phyloP scores from a whole-genome alignment of 2,888 invertebrate species.

The Nezara viridula region DNA sequence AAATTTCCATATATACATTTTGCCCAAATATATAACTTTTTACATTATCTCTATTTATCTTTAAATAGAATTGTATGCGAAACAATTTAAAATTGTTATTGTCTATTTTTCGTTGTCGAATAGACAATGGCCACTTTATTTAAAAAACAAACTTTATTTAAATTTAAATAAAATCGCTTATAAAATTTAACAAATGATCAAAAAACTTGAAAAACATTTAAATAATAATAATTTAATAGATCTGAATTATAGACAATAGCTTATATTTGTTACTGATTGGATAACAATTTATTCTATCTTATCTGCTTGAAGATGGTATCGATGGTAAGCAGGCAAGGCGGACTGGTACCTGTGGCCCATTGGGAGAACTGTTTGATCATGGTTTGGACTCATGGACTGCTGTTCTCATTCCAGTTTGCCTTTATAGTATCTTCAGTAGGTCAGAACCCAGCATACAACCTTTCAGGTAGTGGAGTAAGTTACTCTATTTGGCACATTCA shows the following conservation, averaged over 20 bases:
- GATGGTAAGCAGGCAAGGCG: slow-evolving; percentile 97
- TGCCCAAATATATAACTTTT: no score
- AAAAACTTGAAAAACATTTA: no score
- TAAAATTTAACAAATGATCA: no score
- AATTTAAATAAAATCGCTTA: no score
- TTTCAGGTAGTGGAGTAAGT: slow-evolving; percentile 74
- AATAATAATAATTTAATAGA: no score
- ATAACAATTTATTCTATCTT: background rate
- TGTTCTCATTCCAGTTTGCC: slow-evolving; percentile 91
- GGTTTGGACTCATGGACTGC: slow-evolving; percentile 98
- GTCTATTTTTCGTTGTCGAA: no score
- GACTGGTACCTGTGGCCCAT: slow-evolving; percentile 92
- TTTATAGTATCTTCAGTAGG: slow-evolving; percentile 90
- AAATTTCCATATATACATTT: no score
- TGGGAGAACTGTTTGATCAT: slow-evolving; percentile 99
- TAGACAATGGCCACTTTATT: no score
- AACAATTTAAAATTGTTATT: no score
- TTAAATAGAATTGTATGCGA: no score
- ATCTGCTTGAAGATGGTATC: slow-evolving; percentile 58
- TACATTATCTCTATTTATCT: no score
- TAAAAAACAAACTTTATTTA: no score
- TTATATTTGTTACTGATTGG: background rate
- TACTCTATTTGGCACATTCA: background rate
- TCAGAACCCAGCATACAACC: slow-evolving; percentile 74
- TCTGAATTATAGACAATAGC: background rate